A percentile compares a stretch with the other conserved stretches of the same genome.
Evolutionary conservation across 1,140 invertebrate species (phyloP).

Genomic region (Drosophila persimilis): DNA sequence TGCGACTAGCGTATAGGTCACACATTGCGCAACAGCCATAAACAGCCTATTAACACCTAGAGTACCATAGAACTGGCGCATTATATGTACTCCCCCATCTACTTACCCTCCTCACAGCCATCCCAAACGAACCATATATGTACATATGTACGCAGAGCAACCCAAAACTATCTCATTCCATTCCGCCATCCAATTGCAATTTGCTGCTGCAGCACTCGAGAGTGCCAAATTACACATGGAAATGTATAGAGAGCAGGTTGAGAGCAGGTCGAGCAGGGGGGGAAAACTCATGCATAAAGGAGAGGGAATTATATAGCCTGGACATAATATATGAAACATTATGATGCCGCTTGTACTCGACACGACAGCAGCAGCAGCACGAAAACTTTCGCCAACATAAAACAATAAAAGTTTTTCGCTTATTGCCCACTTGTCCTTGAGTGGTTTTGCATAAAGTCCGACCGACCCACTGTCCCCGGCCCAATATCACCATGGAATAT

Average conservation of each 20-base stretch:
- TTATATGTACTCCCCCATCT: conserved; percentile 10
- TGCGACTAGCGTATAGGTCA: conserved; percentile 27
- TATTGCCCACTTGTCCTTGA: conserved; percentile 80
- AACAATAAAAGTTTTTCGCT: conserved; percentile 81
- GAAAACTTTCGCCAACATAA: conserved; percentile 67
- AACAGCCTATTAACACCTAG: conserved; percentile 70
- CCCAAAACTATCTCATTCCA: not conserved
- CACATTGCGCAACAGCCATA: conserved; percentile 46
- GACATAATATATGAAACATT: conserved; percentile 68
- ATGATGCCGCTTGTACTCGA: conserved; percentile 40
- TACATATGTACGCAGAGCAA: too few relatives aligned
- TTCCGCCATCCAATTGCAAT: conserved; percentile 47
- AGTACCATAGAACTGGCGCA: conserved; percentile 18
- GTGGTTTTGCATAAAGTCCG: conserved; percentile 71
- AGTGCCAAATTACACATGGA: conserved; percentile 52
- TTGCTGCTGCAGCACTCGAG: conserved; percentile 47
- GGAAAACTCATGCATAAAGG: conserved; percentile 63
- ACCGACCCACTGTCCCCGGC: not conserved
- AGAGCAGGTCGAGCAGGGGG: not conserved
- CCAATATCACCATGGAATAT: not conserved
- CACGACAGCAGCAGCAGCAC: conserved; percentile 9
- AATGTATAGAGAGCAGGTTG: not conserved
- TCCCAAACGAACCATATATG: not conserved
- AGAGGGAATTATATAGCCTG: conserved; percentile 69
- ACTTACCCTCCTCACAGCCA: not conserved